Evolutionary conservation across 1,140 invertebrate species (phyloP), one percentile per base, ranked within the genome.

Genomic region (Phortica variegata): DNA sequence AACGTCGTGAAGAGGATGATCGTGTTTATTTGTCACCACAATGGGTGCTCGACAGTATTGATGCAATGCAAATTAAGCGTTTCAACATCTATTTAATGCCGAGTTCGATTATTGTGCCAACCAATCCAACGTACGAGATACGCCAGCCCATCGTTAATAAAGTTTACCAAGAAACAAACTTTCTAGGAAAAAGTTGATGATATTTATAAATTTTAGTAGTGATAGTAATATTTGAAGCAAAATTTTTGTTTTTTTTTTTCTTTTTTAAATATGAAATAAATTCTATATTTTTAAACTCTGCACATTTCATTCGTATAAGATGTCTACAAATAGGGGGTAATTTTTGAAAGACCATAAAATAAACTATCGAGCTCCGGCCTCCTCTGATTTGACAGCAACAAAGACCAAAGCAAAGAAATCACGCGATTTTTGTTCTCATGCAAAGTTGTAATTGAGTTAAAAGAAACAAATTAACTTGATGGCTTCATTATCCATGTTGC

Each of bases 31-130:
- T 81, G 1, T 73, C 56, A 12, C 78, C 78, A 45, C 65, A 61
- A 8, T 82, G 80, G 80, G 59, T 82, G 1, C 58, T 82, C 7
- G 81, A 82, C 39, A 73, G 73, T 37, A 66, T 75, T 19, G 57
- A 56, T 1, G 42, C 58, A 13, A 75, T 71, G 65, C 65, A 73
- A 39, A 45, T 75, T 13, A 55, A 66, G 44, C 55, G 51, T 17
- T 60, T 73, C 33, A 43, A 51, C 1, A 75, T 56, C 36, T 73
- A 73, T 26, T 42, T 68, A 6, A 68, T 68, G 63, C 69, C 63
- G 16, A 58, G 60, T 7, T 65, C 63, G 13, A 68, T 68, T 1
- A 23, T 68, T 0, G 58, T 63, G 8, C 60, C 61, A 3, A n/a
- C n/a, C n/a, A n/a, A n/a, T n/a, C n/a, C n/a, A n/a, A n/a, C n/a